Base-by-base conservation (phyloP, 2,888 invertebrate genomes). In the Osmoderma eremita region DNA sequence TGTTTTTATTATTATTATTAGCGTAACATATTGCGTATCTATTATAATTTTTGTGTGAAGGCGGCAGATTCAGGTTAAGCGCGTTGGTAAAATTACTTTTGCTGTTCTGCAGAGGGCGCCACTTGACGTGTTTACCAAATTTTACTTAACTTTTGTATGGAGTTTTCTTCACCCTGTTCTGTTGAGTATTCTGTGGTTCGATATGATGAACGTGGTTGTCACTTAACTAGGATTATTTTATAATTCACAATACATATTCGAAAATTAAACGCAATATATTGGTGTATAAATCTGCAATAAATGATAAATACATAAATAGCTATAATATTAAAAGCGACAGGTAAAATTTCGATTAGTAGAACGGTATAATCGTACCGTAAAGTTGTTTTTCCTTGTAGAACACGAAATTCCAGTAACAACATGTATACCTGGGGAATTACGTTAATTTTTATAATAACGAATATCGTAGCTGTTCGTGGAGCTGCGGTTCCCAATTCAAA, bases 401-500 rank as follows among this genome's bases (percentile, higher is more conserved):
- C 30, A 42, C 20, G 13, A 61, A 61, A 61, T 61, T 36, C 17
- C 30, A 10, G 45, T 18, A 17, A 13, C 15, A 61, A 61, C 30
- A 61, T 61, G 58, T 30, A 61, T 36, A 61, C 45, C 8, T 61
- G 18, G 12, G 45, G 58, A 30, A 22, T 56, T 2, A 53, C 38
- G 15, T 17, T 56, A 45, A 36, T 61, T 45, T 61, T 41, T 61
- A 45, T 61, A 45, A 45, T 45, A n/a, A 30, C 58, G 8, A 61
- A 17, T 42, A 30, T 61, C 22, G 2, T 61, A 30, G 45, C 20
- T 5, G 17, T 45, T 20, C 15, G 17, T 13, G n/a, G 30, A 17
- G 36, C 2, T 30, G 15, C 20, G 1, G 0, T 6, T 17, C 24
- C 12, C 8, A 17, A 10, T 12, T 8, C n/a, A 13, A 15, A 10